Conservation (phyloP, 1,140 invertebrate genomes). For the Myzus persicae region DNA sequence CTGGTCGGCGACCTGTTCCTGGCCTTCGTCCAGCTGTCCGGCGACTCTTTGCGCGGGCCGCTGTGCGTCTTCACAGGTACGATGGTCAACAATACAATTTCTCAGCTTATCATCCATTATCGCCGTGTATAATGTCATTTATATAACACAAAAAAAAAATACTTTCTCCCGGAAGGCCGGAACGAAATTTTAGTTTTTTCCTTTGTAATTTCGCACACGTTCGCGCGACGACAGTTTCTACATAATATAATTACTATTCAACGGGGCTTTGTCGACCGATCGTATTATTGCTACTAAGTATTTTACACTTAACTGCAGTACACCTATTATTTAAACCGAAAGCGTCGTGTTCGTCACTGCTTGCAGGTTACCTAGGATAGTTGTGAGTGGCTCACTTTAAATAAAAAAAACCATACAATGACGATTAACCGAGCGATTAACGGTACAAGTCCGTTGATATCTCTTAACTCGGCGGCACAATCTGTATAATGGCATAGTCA, state of each 20-base stretch:
- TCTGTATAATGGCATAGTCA: neutral
- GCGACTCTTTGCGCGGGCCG: constrained; percentile 67
- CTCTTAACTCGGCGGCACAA: neutral
- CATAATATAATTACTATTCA: neutral
- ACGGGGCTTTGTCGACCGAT: neutral
- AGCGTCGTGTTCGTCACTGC: neutral
- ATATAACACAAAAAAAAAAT: neutral
- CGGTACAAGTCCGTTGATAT: neutral
- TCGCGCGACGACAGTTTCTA: neutral
- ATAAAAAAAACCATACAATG: neutral
- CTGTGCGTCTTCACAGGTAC: constrained; percentile 74
- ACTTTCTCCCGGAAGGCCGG: neutral
- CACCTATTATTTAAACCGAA: neutral
- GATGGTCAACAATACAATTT: constrained; percentile 63
- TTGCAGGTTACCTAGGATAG: neutral
- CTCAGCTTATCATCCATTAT: neutral
- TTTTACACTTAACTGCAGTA: neutral
- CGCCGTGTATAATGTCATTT: too few species aligned
- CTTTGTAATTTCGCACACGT: neutral
- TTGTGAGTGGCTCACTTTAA: neutral
- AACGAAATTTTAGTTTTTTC: neutral
- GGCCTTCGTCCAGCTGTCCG: constrained; percentile 75
- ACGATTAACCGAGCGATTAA: too few species aligned
- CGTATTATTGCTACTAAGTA: neutral
- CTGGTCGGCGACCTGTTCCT: constrained; percentile 79